Evolutionary conservation across 2,888 invertebrate genomes (phyloP), one percentile per base, ranked within the genome.

Genomic region (Scaptomyza polygonia): DNA sequence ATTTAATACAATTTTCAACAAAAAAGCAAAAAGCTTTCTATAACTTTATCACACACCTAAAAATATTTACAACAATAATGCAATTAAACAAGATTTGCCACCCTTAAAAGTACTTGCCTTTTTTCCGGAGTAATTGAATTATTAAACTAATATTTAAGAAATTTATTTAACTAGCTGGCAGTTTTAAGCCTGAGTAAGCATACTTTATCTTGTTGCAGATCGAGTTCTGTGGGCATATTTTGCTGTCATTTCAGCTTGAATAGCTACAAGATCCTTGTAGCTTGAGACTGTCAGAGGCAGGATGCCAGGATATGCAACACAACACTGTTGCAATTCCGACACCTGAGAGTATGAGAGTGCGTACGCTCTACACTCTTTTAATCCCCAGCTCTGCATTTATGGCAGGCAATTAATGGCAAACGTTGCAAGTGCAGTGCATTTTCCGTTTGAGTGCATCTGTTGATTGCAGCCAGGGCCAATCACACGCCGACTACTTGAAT

Each of bases 341-440:
- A 74, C 75, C 75, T 59, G 54, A 42, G 54, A 42, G 57, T 9
- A 8, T 8, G 14, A 14, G 36, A 3, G 8, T 36, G 62, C n/a
- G 30, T 32, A 36, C 18, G 29, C 34, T 14, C 12, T 39, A 42
- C 27, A 52, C 34, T 43, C 52, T 39, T 65, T 55, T 67, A 75
- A 79, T 69, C 79, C 67, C 45, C 63, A 16, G 0, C 63, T 27
- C 43, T 49, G 65, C 65, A 67, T 61, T 73, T 67, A 61, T 70
- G 54, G 64, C 62, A 74, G 29, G 67, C 71, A 85, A 85, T 83
- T 85, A 83, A 85, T 74, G 66, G 55, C 39, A 66, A 69, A 68
- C 59, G 67, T 69, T 54, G 59, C 66, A 59, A 53, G 43, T 53
- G 61, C 47, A 39, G 4, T 44, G 52, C 52, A 36, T 5, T 44